Conservation (phyloP, 2,888 invertebrate species). For the Phlogophora meticulosa region DNA sequence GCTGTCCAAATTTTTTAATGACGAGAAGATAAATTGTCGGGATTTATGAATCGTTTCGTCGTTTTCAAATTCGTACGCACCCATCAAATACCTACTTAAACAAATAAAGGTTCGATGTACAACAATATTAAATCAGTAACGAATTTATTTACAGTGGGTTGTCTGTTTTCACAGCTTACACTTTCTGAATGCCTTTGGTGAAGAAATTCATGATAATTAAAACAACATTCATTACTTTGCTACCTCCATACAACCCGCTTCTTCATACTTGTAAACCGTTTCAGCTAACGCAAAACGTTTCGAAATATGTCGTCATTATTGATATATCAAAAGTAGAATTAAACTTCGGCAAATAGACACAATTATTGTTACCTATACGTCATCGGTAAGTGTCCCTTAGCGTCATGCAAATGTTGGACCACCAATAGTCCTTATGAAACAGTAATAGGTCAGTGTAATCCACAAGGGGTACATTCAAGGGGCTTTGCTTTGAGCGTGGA, state of each 20-base stretch:
- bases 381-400: neutral
- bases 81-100: neutral
- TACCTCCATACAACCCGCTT: too few relatives aligned
- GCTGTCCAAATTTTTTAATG: constrained; percentile 28
- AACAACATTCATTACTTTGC: too few relatives aligned
- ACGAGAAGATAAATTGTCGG: constrained; percentile 18
- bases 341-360: neutral
- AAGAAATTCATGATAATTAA: too few relatives aligned
- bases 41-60: constrained; percentile 30
- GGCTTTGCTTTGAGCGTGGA: constrained; percentile 23
- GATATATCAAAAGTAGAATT: neutral
- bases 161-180: too few relatives aligned
- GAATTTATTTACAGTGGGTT: too few relatives aligned
- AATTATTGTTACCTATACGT: neutral
- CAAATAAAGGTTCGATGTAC: too few relatives aligned
- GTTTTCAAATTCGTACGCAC: neutral
- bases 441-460: neutral
- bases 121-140: too few relatives aligned
- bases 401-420: too few relatives aligned
- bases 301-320: neutral
- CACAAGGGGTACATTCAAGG: constrained; percentile 6
- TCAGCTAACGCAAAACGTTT: too few relatives aligned
- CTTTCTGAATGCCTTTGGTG: too few relatives aligned
- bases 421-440: neutral
- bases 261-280: too few relatives aligned